phyloP scores from a whole-genome alignment of 1,140 invertebrate species.

The Neodiprion virginianus region DNA sequence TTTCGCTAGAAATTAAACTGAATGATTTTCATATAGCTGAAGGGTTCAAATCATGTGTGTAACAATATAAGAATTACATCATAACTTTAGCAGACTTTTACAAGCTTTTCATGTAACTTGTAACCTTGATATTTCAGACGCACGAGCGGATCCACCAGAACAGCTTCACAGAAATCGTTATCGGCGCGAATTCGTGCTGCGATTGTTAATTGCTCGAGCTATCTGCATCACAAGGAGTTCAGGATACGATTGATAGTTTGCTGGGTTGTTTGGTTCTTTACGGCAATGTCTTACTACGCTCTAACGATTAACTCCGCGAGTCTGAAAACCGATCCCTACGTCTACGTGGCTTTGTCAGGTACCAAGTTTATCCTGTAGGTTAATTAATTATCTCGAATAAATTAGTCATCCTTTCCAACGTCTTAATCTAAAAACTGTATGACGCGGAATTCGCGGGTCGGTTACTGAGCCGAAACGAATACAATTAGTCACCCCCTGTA shows the following conservation, averaged over 20 bases:
- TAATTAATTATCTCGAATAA: background rate
- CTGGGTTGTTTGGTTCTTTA: slow-evolving; percentile 51
- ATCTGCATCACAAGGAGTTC: slow-evolving; percentile 2
- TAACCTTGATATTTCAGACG: background rate
- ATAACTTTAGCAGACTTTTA: too few species aligned
- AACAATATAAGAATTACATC: too few species aligned
- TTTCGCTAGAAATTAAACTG: too few species aligned
- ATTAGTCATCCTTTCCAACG: background rate
- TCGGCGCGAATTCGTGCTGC: background rate
- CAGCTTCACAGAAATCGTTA: background rate
- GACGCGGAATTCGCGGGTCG: background rate
- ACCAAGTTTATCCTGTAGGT: slow-evolving; percentile 47
- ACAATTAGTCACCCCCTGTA: too few species aligned
- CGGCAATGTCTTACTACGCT: slow-evolving; percentile 56
- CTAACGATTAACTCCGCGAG: slow-evolving; percentile 58
- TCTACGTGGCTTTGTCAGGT: slow-evolving; percentile 56
- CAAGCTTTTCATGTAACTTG: too few species aligned
- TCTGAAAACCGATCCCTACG: slow-evolving; percentile 51
- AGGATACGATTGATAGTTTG: slow-evolving; percentile 45
- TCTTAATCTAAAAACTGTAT: background rate
- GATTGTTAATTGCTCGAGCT: background rate
- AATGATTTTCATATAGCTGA: too few species aligned
- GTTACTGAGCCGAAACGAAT: too few species aligned
- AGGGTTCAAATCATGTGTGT: too few species aligned
- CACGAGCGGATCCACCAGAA: background rate